Percentiles rank a stretch among this genome's conserved stretches.
These are phyloP conservation scores for Eupelmus urozonus DNA, from an alignment of 2,888 invertebrate genomes.

Conservation along the genomic window DNA sequence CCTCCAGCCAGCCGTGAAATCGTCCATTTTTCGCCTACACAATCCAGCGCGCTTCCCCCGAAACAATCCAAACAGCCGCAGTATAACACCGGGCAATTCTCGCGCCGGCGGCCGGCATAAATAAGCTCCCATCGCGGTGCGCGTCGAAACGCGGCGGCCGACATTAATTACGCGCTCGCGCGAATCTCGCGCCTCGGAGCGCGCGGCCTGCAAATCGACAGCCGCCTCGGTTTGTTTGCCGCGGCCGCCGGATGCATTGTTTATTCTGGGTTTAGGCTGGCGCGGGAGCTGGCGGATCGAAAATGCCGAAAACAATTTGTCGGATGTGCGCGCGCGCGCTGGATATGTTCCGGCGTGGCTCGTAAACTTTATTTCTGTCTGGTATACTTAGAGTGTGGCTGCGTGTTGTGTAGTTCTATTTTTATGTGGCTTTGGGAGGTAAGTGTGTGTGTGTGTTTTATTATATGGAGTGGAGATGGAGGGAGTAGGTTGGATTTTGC, in stretches of 20 bases:
- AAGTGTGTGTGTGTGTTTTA: too few relatives aligned
- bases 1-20: too few relatives aligned
- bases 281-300: background rate
- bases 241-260: slow-evolving; percentile 18
- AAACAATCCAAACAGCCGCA: background rate
- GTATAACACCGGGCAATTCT: slow-evolving; percentile 11
- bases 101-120: slow-evolving; percentile 21
- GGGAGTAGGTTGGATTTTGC: too few relatives aligned
- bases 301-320: slow-evolving; percentile 39
- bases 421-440: too few relatives aligned
- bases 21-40: slow-evolving; percentile 17
- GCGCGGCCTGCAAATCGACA: too few relatives aligned
- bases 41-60: too few relatives aligned
- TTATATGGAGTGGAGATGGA: slow-evolving; percentile 10
- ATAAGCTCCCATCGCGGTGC: slow-evolving; percentile 29
- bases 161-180: slow-evolving; percentile 16
- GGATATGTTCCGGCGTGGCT: too few relatives aligned
- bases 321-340: background rate
- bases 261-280: slow-evolving; percentile 31
- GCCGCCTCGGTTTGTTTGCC: slow-evolving; percentile 15
- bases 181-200: background rate
- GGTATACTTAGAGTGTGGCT: too few relatives aligned
- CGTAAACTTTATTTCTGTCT: too few relatives aligned
- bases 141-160: too few relatives aligned
- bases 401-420: too few relatives aligned